Evolutionary conservation across 2,113 vertebrate species (phyloP), one percentile per base, ranked within the genome.

Genomic region (Australoheros scitulus): DNA sequence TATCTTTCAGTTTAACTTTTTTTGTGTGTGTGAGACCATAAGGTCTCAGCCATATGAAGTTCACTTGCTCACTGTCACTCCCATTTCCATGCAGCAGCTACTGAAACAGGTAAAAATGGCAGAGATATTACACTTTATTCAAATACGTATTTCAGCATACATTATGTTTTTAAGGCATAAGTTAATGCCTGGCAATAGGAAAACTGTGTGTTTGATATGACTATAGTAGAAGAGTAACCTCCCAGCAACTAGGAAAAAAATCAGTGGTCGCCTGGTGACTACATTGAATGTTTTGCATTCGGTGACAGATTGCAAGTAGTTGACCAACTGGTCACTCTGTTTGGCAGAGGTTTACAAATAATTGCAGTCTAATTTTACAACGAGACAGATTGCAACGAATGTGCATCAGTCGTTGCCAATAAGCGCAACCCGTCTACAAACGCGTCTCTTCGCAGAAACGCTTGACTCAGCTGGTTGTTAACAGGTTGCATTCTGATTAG

Each of bases 161-260:
- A 14, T 41, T 64, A 38, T 22, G 20, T 22, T 22, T 22, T 64
- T 0, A 34, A 64, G 34, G 34, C 36, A 0, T 36, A 41, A 64
- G 2, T 41, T 64, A 41, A 38, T 22, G 14, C 11, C 0, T 22
- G 22, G 11, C 20, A 64, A 24, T 15, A 22, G 61, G 36, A 41
- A 65, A 65, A 65, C n/a, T 41, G 61, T 65, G n/a, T 15, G 8
- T 64, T 14, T 64, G 36, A 15, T 43, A 15, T 65, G 7, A 43
- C 41, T 22, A 65, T 24, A 41, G 1, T 43, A 24, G 36, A 20
- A 65, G 11, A 41, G 61, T 20, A 24, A 41, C n/a, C 36, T 64
- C 36, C 0, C 1, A 22, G 20, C 7, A 2, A 64, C 34, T 22
- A 2, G 0, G 11, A 14, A 1, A 64, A 3, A 3, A 65, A 22